Base-by-base conservation (phyloP, 2,888 invertebrate genomes). In the Cistogaster globosa region DNA sequence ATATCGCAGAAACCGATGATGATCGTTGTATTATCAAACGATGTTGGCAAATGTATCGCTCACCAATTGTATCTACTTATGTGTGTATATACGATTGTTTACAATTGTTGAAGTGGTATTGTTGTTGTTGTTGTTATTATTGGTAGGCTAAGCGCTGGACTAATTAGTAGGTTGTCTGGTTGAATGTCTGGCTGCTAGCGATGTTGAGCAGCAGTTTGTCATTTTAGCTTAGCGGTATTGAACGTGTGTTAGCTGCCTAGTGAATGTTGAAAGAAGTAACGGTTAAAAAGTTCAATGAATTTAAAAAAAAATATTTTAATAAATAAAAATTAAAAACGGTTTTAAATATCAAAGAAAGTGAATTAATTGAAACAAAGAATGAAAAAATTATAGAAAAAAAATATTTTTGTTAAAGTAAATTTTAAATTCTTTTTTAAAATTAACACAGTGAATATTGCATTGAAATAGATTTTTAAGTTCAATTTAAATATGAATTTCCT, bases 191-290 rank as follows among this genome's bases (percentile, higher is more conserved):
- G 5, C 42, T 83, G 65, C 9, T 57, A 18, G 36, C 42, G 36
- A 45, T 76, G 55, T n/a, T 78, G 48, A 32, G 62, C 75, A 58
- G 22, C 63, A 80, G 79, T 81, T 68, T 45, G 62, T 51, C 51
- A 69, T 16, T 77, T 68, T 22, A 36, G 18, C 51, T 72, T 57
- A 68, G 62, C 57, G 72, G 36, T 62, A 68, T 78, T 71, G 75
- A 82, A 85, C 85, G 85, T 79, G 71, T 75, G 32, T 32, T 32
- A 7, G 74, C 75, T 48, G 78, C 62, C 53, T 75, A 38, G 42
- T 55, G 63, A 78, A 69, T 51, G 42, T 67, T 65, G 9, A n/a
- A 51, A 20, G 42, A 12, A 57, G 55, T 81, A 60, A 60, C 76
- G 68, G 69, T 75, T 67, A 58, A 53, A 74, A 68, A 38, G 12